phyloP scores from a whole-genome alignment of 1,140 invertebrate genomes.

The Batillaria attramentaria region DNA sequence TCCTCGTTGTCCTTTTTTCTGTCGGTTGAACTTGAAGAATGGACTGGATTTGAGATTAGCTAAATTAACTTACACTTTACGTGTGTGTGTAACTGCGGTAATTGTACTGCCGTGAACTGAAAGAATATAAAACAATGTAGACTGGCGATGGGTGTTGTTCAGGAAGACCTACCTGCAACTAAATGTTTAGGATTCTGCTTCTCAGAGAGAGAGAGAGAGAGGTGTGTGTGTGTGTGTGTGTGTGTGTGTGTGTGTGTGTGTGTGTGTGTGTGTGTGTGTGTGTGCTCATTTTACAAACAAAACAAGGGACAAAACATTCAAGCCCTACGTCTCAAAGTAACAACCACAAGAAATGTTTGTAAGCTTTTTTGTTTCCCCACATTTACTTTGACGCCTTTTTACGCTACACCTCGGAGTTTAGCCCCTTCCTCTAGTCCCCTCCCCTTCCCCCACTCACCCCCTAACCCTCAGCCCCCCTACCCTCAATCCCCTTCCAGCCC shows the following conservation, averaged over 20 bases:
- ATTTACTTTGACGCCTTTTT: neutral
- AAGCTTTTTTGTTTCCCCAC: neutral
- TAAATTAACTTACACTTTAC: neutral
- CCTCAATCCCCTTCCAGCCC: no score
- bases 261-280: slow-evolving; percentile 4
- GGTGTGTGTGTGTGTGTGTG: neutral
- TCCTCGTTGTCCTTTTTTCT: no score
- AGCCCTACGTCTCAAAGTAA: no score
- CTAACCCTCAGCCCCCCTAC: no score
- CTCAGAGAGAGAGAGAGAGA: neutral
- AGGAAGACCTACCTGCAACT: neutral
- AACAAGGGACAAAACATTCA: no score
- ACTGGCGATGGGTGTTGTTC: no score
- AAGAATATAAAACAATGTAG: no score
- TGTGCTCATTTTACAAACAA: no score
- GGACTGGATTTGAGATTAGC: no score
- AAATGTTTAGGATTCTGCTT: neutral
- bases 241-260: neutral
- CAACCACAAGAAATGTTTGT: no score
- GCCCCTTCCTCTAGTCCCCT: neutral
- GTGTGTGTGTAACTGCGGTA: neutral
- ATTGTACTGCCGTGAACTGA: neutral
- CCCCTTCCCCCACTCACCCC: neutral
- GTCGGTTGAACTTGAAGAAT: no score
- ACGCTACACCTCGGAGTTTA: neutral